These are phyloP conservation scores for Neosilurus mollespiculum DNA, from an alignment of 2,797 vertebrate genomes.

Conservation along the genomic window DNA sequence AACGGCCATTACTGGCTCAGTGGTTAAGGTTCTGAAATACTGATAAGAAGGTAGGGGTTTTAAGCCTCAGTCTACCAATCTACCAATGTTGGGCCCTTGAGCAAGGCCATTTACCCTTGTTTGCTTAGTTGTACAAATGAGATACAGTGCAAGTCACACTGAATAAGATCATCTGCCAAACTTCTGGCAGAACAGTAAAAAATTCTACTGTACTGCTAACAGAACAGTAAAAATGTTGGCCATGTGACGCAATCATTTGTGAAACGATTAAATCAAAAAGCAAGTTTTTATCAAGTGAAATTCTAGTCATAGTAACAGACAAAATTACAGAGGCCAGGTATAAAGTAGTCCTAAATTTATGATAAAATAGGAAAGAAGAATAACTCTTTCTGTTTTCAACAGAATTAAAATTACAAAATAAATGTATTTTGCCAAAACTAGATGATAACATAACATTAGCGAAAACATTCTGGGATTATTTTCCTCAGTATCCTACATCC, in stretches of 20 bases:
- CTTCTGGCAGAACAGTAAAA: too few relatives aligned
- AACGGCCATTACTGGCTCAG: too few relatives aligned
- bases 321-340: background rate
- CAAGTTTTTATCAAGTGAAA: background rate
- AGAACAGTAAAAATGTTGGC: background rate
- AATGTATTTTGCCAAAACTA: background rate
- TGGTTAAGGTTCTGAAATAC: too few relatives aligned
- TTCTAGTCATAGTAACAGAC: background rate
- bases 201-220: too few relatives aligned
- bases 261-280: background rate
- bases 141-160: too few relatives aligned
- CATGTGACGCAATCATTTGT: background rate
- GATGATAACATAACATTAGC: background rate
- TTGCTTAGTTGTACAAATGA: too few relatives aligned
- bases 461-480: background rate
- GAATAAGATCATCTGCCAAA: too few relatives aligned
- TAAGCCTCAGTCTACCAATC: too few relatives aligned
- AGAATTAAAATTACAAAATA: background rate
- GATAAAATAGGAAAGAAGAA: background rate
- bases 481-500: background rate
- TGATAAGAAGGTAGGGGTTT: too few relatives aligned
- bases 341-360: background rate
- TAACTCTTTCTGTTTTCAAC: background rate
- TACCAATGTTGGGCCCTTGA: too few relatives aligned
- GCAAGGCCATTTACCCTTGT: too few relatives aligned